Evolutionary conservation across 2,888 invertebrate species (phyloP).

Genomic region (Hermodice carunculata): DNA sequence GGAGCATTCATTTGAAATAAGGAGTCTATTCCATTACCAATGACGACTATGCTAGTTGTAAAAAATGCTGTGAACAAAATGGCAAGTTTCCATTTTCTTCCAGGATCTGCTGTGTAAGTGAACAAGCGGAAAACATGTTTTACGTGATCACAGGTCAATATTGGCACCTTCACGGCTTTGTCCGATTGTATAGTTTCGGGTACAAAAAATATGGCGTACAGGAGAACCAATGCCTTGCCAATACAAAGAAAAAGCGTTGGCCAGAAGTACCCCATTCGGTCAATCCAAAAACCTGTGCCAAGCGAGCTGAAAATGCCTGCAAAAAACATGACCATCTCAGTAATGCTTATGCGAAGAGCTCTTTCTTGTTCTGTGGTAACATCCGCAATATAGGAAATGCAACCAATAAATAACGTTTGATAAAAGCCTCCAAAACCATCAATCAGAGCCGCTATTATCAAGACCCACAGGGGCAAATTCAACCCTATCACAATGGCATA

Average conservation of each 20-base stretch:
- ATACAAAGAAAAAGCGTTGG: constrained; percentile 7
- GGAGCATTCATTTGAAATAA: too few species aligned
- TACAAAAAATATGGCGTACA: constrained; percentile 26
- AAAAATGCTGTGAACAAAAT: too few species aligned
- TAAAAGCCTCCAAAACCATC: constrained; percentile 19
- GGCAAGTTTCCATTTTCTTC: too few species aligned
- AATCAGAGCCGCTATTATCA: constrained; percentile 17
- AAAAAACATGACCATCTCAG: constrained; percentile 23
- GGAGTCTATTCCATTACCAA: too few species aligned
- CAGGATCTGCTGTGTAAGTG: too few species aligned
- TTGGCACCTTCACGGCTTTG: too few species aligned
- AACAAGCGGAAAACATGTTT: too few species aligned
- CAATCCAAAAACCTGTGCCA: constrained; percentile 13
- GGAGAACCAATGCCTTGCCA: constrained; percentile 5
- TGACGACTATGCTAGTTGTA: too few species aligned
- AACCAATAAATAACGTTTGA: constrained; percentile 22
- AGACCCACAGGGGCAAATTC: constrained; percentile 12
- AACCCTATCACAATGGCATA: constrained; percentile 18
- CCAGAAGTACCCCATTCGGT: constrained; percentile 17
- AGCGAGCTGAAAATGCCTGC: constrained; percentile 18
- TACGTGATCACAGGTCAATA: too few species aligned
- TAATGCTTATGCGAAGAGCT: constrained; percentile 22
- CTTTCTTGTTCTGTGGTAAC: constrained; percentile 18
- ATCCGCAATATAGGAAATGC: constrained; percentile 32
- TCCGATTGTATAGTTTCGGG: constrained; percentile 21